Evolutionary conservation across 2,888 invertebrate species (phyloP), one percentile per base, ranked within the genome.

Genomic region (Rhorus exstirpatorius): DNA sequence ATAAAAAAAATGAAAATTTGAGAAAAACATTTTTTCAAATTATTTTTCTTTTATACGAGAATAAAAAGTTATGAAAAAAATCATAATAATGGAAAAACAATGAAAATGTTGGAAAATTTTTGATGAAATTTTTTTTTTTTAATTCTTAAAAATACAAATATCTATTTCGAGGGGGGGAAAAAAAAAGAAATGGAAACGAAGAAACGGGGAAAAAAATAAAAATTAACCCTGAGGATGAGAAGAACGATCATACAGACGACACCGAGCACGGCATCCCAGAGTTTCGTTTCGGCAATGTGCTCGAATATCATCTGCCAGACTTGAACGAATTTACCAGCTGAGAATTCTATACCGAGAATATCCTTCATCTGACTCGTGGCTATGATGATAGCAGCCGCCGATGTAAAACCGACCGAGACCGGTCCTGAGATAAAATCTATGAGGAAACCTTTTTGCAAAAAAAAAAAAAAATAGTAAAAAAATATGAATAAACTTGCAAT

Each of bases 401-500:
- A 97, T 1, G 97, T 97, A 93, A 97, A 97, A 6, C 96, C 96
- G 79, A 96, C 96, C 1, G 96, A 96, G 81, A 97, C 96, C 49
- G 97, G 97, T n/a, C 96, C 96, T 84, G 97, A 97, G 89, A 97
- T 97, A 93, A 97, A 97, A 93, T 97, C 97, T 86, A 97, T 96
- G 85, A 97, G 93, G 92, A 97, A 97, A 58, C 97, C 97, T 97
- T 93, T 8, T 49, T 14, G 24, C 44, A 14, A 6, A 12, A 53
- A 35, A 38, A 53, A 24, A 26, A 55, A 10, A 24, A 7, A 63
- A 55, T 17, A 26, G 10, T 8, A 65, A 8, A 60, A 35, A 17
- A 51, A 51, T 7, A 51, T 19, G 12, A 61, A 21, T 21, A 41
- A 61, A 41, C 6, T 2, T 3, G 17, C 46, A 46, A 46, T 46